Conservation (phyloP, 1,140 invertebrate species). For the Pentalonia nigronervosa region DNA sequence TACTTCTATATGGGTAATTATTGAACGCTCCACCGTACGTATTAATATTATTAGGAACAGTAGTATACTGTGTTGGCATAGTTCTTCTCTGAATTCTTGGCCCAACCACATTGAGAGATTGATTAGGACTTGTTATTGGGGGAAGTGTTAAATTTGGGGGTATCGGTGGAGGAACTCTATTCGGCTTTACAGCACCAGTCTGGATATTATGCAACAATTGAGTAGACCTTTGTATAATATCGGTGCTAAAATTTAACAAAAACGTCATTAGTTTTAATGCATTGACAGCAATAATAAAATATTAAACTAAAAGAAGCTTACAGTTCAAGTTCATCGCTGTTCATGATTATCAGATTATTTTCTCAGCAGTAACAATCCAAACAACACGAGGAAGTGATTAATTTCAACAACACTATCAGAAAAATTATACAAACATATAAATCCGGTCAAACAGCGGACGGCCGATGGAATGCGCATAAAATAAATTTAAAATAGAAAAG, state of each 20-base stretch:
- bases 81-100: neutral
- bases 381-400: neutral
- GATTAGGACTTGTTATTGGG: too few species aligned
- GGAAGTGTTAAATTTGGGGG: neutral
- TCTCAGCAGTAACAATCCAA: neutral
- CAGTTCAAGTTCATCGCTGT: neutral
- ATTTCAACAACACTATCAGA: neutral
- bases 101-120: neutral
- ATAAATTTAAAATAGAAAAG: neutral
- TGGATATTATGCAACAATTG: neutral
- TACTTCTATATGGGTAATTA: neutral
- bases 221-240: neutral
- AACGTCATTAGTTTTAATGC: neutral
- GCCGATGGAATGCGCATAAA: too few species aligned
- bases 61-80: too few species aligned
- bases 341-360: neutral
- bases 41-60: too few species aligned
- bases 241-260: neutral
- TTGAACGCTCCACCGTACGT: neutral
- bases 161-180: slow-evolving; percentile 20
- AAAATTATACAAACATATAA: neutral
- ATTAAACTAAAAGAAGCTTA: neutral
- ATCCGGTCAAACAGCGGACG: neutral
- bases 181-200: neutral
- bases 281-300: neutral